These are phyloP conservation scores for Brachyalestes nurse DNA, from an alignment of 2,797 vertebrate species.

Conservation along the genomic window DNA sequence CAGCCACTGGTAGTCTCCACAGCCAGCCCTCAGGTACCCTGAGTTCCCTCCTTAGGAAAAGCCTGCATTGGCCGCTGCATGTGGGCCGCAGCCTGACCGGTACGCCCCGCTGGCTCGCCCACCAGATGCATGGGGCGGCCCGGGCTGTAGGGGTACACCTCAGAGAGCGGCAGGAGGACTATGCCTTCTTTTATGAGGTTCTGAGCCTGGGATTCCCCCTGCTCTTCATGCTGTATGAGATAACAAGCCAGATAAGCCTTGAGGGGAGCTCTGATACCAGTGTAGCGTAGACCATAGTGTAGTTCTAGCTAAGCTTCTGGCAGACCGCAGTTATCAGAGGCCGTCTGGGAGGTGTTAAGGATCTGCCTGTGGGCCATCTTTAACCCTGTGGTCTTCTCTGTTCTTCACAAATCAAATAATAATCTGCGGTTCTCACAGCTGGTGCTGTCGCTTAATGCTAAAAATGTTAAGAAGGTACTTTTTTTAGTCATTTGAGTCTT, in stretches of 20 bases:
- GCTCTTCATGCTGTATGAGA: constrained; percentile 87
- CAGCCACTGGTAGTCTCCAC: constrained; percentile 71
- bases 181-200: constrained; percentile 89
- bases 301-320: constrained; percentile 54
- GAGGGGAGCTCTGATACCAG: constrained; percentile 76
- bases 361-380: not conserved
- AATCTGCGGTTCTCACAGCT: not conserved
- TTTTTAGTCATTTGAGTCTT: not conserved
- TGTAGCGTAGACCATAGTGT: constrained; percentile 52
- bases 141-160: constrained; percentile 79
- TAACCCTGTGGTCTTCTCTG: constrained; percentile 34
- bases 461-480: too few relatives aligned
- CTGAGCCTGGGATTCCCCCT: constrained; percentile 89
- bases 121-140: constrained; percentile 81
- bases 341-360: not conserved
- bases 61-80: constrained; percentile 83
- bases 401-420: not conserved
- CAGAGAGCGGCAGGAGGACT: constrained; percentile 87
- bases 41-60: constrained; percentile 88
- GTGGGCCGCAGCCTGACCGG: constrained; percentile 82
- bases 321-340: not conserved
- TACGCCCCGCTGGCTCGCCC: constrained; percentile 79
- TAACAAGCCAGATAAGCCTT: constrained; percentile 84
- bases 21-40: constrained; percentile 90
- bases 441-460: not conserved